Evolutionary conservation across 2,113 vertebrate genomes (phyloP), one percentile per base, ranked within the genome.

Genomic region (Dipodomys merriami): DNA sequence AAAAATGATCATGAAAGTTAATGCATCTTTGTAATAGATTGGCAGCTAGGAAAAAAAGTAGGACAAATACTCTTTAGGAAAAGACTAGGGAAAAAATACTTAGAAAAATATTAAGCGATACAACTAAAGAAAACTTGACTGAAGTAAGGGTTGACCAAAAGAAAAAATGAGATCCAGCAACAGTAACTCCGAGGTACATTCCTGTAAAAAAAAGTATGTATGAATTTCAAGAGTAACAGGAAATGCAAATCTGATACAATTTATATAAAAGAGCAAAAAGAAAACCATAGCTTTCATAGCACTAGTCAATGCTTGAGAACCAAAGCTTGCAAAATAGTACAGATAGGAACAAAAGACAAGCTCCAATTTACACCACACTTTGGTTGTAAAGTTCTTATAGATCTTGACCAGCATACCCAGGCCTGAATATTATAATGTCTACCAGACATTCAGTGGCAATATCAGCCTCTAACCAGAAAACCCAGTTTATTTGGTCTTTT

Each of bases 111-210:
- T 57, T 83, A 39, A 35, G 64, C n/a, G 80, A 95, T 60, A 64
- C 78, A 91, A 81, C 1, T 0, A 29, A 97, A 94, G 95, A 95
- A 95, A 89, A 93, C 33, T 81, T 86, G 57, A 65, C 6, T 46
- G 60, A 74, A 57, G 4, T 57, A 62, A 91, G 15, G 57, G 2
- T 44, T 83, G 27, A 35, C 33, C 15, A 62, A 49, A 81, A 81
- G 53, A 39, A 27, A 67, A 71, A 49, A 60, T 10, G 19, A 6
- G 44, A 15, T 6, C 29, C 18, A 62, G 25, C 39, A 69, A 7
- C 18, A 57, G 39, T 23, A 20, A 20, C 44, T 10, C 11, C 16
- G 23, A 20, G 0, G 13, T 4, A 4, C 0, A 6, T 0, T 12
- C 18, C 27, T 23, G 25, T 1, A 39, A 85, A 90, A 86, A 85